phyloP scores from a whole-genome alignment of 2,888 invertebrate species.

The Hybos culiciformis region DNA sequence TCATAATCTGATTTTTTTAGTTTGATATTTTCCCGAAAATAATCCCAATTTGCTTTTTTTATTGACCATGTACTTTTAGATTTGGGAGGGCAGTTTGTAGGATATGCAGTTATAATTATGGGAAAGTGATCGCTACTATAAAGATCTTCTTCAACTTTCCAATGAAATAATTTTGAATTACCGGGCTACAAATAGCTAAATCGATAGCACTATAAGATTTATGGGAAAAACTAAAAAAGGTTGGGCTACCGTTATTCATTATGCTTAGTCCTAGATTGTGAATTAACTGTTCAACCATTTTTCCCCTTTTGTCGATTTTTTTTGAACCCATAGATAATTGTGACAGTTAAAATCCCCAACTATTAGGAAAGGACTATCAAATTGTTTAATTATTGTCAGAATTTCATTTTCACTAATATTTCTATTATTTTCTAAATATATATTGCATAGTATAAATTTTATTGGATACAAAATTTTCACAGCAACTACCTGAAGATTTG shows the following conservation, averaged over 20 bases:
- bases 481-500: not conserved
- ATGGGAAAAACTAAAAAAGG: slow-evolving; percentile 1
- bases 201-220: slow-evolving; percentile 1
- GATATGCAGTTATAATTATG: not conserved
- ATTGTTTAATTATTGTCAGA: slow-evolving; percentile 1
- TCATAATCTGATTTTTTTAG: not conserved
- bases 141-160: slow-evolving; percentile 3
- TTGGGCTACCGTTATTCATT: slow-evolving; percentile 2
- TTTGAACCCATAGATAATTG: not conserved
- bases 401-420: not conserved
- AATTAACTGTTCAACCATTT: not conserved
- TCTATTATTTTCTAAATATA: slow-evolving; percentile 1
- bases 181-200: not conserved
- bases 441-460: slow-evolving; percentile 1
- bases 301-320: not conserved
- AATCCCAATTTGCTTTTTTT: not conserved
- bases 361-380: slow-evolving; percentile 6
- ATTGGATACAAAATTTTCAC: not conserved
- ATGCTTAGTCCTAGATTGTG: not conserved
- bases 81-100: not conserved
- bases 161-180: not conserved
- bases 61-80: not conserved
- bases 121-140: slow-evolving; percentile 7
- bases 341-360: slow-evolving; percentile 10
- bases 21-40: not conserved